These are phyloP conservation scores for Drosophila grimshawi DNA, from an alignment of 1,140 invertebrate species.

Conservation along the genomic window DNA sequence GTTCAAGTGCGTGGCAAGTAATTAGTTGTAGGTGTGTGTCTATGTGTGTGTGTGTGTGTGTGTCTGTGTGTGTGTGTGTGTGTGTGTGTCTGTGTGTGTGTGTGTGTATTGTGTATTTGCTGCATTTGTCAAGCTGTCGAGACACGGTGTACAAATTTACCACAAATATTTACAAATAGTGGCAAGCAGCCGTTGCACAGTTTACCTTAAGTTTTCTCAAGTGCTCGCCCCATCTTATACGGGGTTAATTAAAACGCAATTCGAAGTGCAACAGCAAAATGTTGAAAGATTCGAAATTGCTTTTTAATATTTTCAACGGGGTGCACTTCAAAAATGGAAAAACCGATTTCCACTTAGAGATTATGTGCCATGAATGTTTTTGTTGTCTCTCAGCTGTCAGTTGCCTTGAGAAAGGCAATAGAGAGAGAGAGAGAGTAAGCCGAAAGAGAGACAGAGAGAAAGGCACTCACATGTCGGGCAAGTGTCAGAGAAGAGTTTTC, in stretches of 20 bases:
- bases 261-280: slow-evolving; percentile 19
- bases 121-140: slow-evolving; percentile 47
- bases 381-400: slow-evolving; percentile 10
- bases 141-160: slow-evolving; percentile 33
- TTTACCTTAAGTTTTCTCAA: slow-evolving; percentile 58
- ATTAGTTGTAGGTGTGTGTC: slow-evolving; percentile 51
- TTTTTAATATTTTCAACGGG: slow-evolving; percentile 75
- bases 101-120: slow-evolving; percentile 15
- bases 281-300: slow-evolving; percentile 61
- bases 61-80: slow-evolving; percentile 11
- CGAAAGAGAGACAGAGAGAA: background rate
- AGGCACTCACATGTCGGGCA: slow-evolving; percentile 33
- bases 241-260: slow-evolving; percentile 66
- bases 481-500: slow-evolving; percentile 40
- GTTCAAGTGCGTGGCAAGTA: slow-evolving; percentile 74
- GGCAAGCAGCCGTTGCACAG: slow-evolving; percentile 27
- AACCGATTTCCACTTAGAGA: slow-evolving; percentile 67
- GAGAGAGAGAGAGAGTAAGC: background rate
- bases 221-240: slow-evolving; percentile 29
- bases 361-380: slow-evolving; percentile 20
- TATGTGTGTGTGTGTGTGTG: slow-evolving; percentile 24
- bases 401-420: too few relatives aligned
- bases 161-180: slow-evolving; percentile 66
- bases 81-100: slow-evolving; percentile 19
- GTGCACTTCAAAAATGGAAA: slow-evolving; percentile 25